Evolutionary conservation across 1,140 invertebrate species (phyloP).

Genomic region (Sinonovacula constricta): DNA sequence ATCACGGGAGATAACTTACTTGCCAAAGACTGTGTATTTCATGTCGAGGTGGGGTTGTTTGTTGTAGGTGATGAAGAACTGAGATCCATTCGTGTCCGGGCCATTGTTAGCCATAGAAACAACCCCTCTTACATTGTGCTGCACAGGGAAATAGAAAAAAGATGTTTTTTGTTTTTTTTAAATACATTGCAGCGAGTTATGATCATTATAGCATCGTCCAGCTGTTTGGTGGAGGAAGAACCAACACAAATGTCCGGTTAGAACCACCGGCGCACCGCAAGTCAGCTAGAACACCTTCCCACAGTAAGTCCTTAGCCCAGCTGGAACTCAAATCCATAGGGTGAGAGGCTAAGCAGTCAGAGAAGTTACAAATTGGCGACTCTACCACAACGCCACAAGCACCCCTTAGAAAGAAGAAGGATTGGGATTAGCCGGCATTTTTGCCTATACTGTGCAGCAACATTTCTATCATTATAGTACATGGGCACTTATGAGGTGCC

Average conservation of each 20-base stretch:
- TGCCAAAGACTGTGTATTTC: constrained; percentile 98
- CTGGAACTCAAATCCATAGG: too few relatives aligned
- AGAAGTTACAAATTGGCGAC: too few relatives aligned
- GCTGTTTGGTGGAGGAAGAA: background rate
- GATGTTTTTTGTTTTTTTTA: too few relatives aligned
- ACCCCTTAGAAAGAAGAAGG: too few relatives aligned
- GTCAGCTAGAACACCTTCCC: background rate
- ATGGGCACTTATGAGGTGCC: too few relatives aligned
- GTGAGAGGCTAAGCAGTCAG: too few relatives aligned
- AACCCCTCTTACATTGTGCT: constrained; percentile 92
- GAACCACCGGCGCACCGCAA: background rate
- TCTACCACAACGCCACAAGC: too few relatives aligned
- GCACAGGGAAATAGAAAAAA: constrained; percentile 74
- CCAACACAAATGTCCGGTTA: background rate
- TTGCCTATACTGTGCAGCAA: too few relatives aligned
- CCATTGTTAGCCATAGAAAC: constrained; percentile 99
- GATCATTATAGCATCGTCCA: background rate
- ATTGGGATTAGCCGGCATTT: too few relatives aligned
- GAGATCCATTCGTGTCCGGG: constrained; percentile 98
- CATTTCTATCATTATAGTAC: too few relatives aligned
- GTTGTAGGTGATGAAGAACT: constrained; percentile 97
- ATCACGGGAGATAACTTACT: too few relatives aligned
- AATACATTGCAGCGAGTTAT: too few relatives aligned
- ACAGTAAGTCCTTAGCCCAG: background rate
- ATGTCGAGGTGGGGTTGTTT: constrained; percentile 97